These are phyloP conservation scores for Cephus runcator DNA, from an alignment of 2,888 invertebrate genomes.

Conservation along the genomic window DNA sequence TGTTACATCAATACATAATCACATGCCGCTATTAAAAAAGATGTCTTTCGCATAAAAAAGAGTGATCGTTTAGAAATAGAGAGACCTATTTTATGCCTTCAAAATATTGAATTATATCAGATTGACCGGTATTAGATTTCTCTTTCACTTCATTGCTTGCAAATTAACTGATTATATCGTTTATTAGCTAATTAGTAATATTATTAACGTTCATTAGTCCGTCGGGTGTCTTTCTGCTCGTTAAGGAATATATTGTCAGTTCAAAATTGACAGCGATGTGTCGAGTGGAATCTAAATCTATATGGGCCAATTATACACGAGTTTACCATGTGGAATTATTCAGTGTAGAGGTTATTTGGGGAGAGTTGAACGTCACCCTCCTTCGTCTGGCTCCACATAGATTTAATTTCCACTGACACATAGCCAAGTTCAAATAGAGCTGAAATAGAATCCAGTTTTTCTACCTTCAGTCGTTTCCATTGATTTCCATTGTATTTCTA, in stretches of 20 bases:
- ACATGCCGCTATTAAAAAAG: not conserved
- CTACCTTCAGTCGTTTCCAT: too few relatives aligned
- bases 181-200: not conserved
- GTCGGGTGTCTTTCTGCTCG: not conserved
- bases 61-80: not conserved
- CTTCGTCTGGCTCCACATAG: too few relatives aligned
- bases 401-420: too few relatives aligned
- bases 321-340: too few relatives aligned
- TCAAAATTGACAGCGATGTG: too few relatives aligned
- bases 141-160: not conserved
- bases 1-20: not conserved
- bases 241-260: not conserved
- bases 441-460: too few relatives aligned
- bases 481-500: too few relatives aligned
- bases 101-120: not conserved
- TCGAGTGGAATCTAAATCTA: too few relatives aligned
- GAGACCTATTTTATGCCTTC: not conserved
- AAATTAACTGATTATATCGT: not conserved
- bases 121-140: not conserved
- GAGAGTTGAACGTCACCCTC: too few relatives aligned
- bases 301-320: too few relatives aligned
- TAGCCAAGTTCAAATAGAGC: too few relatives aligned
- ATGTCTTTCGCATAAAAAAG: not conserved
- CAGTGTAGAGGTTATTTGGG: too few relatives aligned
- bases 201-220: not conserved